Evolutionary conservation across 2,888 invertebrate genomes (phyloP).

Genomic region (Chydorus sphaericus): DNA sequence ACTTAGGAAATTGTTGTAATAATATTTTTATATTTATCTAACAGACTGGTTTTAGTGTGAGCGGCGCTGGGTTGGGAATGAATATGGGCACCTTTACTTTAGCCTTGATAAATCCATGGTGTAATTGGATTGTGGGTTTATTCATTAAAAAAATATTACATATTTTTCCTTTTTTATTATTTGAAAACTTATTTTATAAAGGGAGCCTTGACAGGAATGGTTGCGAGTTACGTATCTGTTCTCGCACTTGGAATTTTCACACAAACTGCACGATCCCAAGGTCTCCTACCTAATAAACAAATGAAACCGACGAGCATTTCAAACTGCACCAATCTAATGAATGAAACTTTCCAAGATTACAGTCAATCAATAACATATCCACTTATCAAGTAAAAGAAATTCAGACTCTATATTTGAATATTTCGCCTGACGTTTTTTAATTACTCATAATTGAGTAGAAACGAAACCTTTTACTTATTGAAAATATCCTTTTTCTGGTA

Average conservation of each 20-base stretch:
- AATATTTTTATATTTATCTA: background rate
- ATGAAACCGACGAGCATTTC: background rate
- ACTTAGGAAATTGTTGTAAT: no score
- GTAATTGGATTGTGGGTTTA: conserved; percentile 54
- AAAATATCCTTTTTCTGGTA: no score
- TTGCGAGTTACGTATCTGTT: conserved; percentile 20
- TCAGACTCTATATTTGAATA: no score
- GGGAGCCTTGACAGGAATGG: conserved; percentile 22
- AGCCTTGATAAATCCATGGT: conserved; percentile 78
- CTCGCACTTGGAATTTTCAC: conserved; percentile 24
- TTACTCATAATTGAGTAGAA: no score
- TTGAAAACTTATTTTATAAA: no score
- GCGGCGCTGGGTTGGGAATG: conserved; percentile 78
- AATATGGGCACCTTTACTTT: conserved; percentile 71
- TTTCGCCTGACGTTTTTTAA: no score
- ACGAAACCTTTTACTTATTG: no score
- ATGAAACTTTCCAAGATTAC: no score
- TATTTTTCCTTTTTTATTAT: no score
- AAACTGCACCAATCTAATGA: no score
- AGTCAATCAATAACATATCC: no score
- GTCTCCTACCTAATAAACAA: background rate
- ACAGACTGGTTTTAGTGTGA: conserved; percentile 42
- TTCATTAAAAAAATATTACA: background rate
- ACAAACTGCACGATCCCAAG: conserved; percentile 16
- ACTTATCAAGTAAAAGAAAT: no score